Evolutionary conservation across 2,888 invertebrate species (phyloP).

Genomic region (Campoletis raptor): DNA sequence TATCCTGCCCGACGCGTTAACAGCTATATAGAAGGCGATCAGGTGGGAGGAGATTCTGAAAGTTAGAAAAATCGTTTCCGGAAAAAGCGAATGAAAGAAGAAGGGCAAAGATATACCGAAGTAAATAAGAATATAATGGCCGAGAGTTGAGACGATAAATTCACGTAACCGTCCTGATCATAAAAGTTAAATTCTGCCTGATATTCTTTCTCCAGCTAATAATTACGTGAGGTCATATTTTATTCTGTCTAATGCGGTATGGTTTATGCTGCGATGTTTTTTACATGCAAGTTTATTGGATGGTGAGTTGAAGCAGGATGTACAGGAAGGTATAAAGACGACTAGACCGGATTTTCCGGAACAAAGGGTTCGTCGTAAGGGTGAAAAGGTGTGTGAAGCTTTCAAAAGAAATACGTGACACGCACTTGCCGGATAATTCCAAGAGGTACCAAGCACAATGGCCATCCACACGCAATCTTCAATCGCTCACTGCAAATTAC

Average conservation of each 20-base stretch:
- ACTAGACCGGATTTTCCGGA: slow-evolving; percentile 66
- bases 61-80: slow-evolving; percentile 52
- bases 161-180: slow-evolving; percentile 41
- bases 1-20: slow-evolving; percentile 12
- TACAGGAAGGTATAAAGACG: slow-evolving; percentile 21
- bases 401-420: slow-evolving; percentile 48
- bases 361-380: slow-evolving; percentile 57
- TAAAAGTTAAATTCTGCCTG: slow-evolving; percentile 55
- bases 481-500: slow-evolving; percentile 6
- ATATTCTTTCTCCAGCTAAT: slow-evolving; percentile 51
- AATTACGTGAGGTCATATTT: slow-evolving; percentile 60
- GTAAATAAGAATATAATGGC: slow-evolving; percentile 33
- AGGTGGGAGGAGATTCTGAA: neutral
- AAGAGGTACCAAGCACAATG: slow-evolving; percentile 46
- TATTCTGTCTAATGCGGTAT: slow-evolving; percentile 52
- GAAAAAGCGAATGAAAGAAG: slow-evolving; percentile 23
- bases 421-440: slow-evolving; percentile 42
- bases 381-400: slow-evolving; percentile 17
- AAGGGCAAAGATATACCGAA: slow-evolving; percentile 15
- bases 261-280: neutral
- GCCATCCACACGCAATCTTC: slow-evolving; percentile 58
- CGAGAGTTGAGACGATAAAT: slow-evolving; percentile 40
- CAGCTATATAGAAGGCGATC: neutral
- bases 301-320: neutral
- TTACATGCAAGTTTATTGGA: slow-evolving; percentile 46